Percentiles rank a stretch among this genome's conserved stretches.
Evolutionary conservation across 2,113 vertebrate genomes (phyloP).

Genomic region (Tringa solitaria): DNA sequence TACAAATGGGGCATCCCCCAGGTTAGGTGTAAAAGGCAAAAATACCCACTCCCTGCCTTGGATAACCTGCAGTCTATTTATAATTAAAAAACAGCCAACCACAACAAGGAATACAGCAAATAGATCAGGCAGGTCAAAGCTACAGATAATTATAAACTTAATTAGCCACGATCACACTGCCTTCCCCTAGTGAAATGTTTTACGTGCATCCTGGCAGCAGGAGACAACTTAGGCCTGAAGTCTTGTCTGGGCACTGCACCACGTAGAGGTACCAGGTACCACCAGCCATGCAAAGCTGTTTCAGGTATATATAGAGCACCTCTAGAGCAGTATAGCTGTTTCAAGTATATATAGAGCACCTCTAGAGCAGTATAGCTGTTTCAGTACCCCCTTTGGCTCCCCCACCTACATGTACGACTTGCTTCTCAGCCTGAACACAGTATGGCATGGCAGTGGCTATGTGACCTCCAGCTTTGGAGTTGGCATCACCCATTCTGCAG

Average conservation of each 20-base stretch:
- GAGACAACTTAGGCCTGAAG: not conserved
- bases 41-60: not conserved
- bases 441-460: not conserved
- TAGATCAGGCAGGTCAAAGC: not conserved
- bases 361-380: not conserved
- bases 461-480: not conserved
- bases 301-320: not conserved
- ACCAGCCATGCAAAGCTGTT: not conserved
- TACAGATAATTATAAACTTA: not conserved
- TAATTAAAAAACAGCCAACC: not conserved
- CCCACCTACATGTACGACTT: rapidly evolving
- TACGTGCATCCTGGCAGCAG: not conserved
- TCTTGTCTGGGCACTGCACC: not conserved
- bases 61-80: not conserved
- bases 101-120: not conserved
- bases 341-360: not conserved
- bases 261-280: rapidly evolving
- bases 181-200: not conserved
- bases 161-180: not conserved
- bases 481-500: not conserved
- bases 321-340: not conserved
- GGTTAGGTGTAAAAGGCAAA: not conserved
- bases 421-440: not conserved
- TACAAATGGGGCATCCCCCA: not conserved
- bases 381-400: no score